Evolutionary conservation across 2,888 invertebrate species (phyloP).

Genomic region (Thymelicus acteon): DNA sequence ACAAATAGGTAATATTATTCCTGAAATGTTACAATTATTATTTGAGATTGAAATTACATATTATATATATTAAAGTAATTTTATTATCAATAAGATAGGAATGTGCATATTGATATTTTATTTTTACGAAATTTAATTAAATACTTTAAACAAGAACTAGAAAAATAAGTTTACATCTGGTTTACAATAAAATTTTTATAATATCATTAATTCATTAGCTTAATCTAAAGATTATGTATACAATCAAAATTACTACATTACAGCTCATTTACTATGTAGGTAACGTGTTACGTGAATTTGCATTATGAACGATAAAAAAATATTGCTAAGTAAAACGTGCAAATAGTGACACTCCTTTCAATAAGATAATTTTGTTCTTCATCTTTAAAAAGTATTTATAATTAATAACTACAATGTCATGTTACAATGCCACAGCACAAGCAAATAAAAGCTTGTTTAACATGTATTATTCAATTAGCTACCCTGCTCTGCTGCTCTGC

Average conservation of each 20-base stretch:
- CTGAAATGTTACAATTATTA: background rate
- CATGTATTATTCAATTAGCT: background rate
- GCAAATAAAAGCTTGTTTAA: background rate
- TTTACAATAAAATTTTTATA: conserved; percentile 43
- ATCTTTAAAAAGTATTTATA: background rate
- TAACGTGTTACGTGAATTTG: conserved; percentile 3
- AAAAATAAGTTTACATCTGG: conserved; percentile 54
- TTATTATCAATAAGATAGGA: conserved; percentile 22
- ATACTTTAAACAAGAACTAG: conserved; percentile 47
- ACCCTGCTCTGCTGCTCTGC: background rate
- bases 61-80: conserved; percentile 19
- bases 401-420: background rate
- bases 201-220: conserved; percentile 26
- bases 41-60: background rate
- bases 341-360: conserved; percentile 2
- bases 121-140: conserved; percentile 10
- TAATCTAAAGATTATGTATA: conserved; percentile 24
- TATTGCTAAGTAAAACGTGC: conserved; percentile 3
- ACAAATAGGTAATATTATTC: background rate
- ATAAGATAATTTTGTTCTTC: background rate
- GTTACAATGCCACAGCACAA: background rate
- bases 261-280: conserved; percentile 5
- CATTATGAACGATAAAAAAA: background rate
- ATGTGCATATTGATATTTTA: conserved; percentile 23
- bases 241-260: conserved; percentile 6